Base-by-base conservation (phyloP, 2,888 invertebrate species). In the Tipula vernalis region DNA sequence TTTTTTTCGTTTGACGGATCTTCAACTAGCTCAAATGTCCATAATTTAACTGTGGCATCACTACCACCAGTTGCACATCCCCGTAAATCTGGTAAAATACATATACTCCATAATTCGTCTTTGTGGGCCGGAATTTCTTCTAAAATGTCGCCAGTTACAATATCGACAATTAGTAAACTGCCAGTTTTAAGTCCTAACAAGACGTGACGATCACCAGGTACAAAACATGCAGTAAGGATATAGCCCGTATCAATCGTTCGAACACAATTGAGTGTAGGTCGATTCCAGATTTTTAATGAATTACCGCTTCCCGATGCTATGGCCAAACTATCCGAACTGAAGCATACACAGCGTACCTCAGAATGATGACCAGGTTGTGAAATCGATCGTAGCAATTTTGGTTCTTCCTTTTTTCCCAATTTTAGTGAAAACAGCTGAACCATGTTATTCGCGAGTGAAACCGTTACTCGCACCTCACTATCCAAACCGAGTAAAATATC, bases 201-300 rank as follows among this genome's bases (percentile, higher is more conserved):
- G 83, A 97, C 94, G 92, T 99, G 97, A 13, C 98, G 93, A 92
- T 99, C 99, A 83, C 96, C 96, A 18, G 98, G 98, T 28, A 96
- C 96, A 92, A 99, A 98, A 88, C 95, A 92, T 2, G 95, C 93
- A 87, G 95, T 93, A 87, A 96, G 92, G 8, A 97, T 95, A 89
- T 96, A 95, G 87, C 95, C 92, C 13, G 93, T 91, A 0, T 90
- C 90, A 87, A 97, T 93, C 0, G 96, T 96, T 86, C 96, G 93
- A 18, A 96, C 92, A 88, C 96, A 96, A 84, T 94, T 92, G 88
- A 96, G 93, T 88, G 92, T 95, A 88, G 92, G 91, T 88, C 93
- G 95, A 91, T 98, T 98, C 99, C 99, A 99, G 86, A 99, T 92
- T 93, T 99, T 99, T 47, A 98, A 93, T 6, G 96, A 94, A 89